Base-by-base conservation (phyloP, 2,888 invertebrate genomes). In the Epinotia demarniana region DNA sequence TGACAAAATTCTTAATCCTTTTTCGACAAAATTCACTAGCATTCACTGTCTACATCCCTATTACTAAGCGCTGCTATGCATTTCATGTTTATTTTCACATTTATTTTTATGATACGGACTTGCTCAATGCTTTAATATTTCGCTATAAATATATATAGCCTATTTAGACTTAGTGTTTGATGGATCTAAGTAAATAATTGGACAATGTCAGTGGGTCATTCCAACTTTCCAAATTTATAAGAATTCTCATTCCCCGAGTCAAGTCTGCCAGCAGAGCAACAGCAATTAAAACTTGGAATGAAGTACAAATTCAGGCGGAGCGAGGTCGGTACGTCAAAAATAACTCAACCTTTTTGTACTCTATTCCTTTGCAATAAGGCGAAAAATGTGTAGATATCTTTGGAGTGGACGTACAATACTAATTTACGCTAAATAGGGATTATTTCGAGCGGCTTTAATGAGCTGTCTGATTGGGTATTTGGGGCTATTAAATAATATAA, bases 351-450 rank as follows among this genome's bases (percentile, higher is more conserved):
- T 8, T n/a, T 16, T 53, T 53, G n/a, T 8, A 53, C 53, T n/a
- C n/a, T 53, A 53, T 53, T n/a, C 53, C 53, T 8, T 53, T n/a
- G n/a, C 2, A 8, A 53, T 53, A 53, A 53, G 6, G 53, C 53
- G n/a, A n/a, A 53, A n/a, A 53, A 5, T n/a, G 53, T 53, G n/a
- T 8, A 53, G 6, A 53, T 53, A n/a, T 8, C 6, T 53, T n/a
- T 53, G 53, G 53, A n/a, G 53, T n/a, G n/a, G 53, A 53, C 53
- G 53, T 76, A 49, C 75, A 73, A 73, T 79, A 82, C 80, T 78
- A 82, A 83, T 83, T 83, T 80, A 83, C 76, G 49, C 74, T 82
- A 80, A 78, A 79, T 84, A 83, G 69, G 68, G 64, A 58, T 77
- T 77, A 76, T 67, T 72, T 79, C 67, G 78, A 58, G 39, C 39